phyloP scores from a whole-genome alignment of 2,888 invertebrate species.

The Diaprepes abbreviatus region DNA sequence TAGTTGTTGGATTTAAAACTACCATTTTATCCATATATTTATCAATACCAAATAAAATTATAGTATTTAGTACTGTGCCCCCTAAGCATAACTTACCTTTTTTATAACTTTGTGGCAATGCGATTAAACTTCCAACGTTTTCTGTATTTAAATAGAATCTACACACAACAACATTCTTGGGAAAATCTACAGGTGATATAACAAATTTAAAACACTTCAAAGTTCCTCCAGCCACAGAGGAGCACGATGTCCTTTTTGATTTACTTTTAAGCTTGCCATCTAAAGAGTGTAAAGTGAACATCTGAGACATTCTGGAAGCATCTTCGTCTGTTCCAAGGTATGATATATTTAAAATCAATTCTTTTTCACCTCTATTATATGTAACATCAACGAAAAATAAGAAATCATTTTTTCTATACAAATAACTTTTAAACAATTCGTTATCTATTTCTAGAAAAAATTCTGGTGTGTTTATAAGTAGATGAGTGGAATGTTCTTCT shows the following conservation, averaged over 20 bases:
- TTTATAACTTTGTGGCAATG: neutral
- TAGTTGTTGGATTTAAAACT: no score
- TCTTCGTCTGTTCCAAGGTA: neutral
- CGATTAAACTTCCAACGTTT: neutral
- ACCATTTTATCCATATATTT: no score
- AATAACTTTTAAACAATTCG: neutral
- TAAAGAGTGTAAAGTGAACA: neutral
- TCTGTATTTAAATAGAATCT: neutral
- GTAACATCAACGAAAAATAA: slow-evolving; percentile 4
- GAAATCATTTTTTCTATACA: neutral
- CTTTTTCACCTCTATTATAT: neutral
- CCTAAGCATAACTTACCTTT: neutral
- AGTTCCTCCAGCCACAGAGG: neutral
- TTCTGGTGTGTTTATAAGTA: neutral
- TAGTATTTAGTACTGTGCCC: no score
- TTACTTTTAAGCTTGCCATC: neutral
- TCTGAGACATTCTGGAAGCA: neutral
- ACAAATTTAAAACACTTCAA: neutral
- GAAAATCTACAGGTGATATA: neutral
- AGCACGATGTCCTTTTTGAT: neutral
- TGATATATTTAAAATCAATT: neutral
- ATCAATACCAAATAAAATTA: no score
- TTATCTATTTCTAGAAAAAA: neutral
- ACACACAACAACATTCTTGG: neutral
- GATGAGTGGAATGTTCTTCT: neutral